Base-by-base conservation (phyloP, 1,140 invertebrate species). In the Calliphora vicina region DNA sequence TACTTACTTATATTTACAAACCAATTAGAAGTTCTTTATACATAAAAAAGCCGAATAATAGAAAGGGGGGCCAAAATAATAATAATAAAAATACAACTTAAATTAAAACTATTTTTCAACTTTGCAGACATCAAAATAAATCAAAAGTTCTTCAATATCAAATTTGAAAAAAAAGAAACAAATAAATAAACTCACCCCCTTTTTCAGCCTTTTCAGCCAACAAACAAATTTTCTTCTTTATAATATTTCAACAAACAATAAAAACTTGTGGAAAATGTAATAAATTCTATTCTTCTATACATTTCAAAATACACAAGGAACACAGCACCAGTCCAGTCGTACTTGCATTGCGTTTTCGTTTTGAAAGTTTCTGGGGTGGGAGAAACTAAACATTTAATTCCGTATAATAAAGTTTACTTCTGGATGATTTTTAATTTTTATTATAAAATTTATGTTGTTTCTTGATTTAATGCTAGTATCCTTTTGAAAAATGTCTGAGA, bases 111-210 rank as follows among this genome's bases (percentile, higher is more conserved):
- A 26, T 26, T 72, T 72, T 72, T 72, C 71, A 72, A 72, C 71
- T 72, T 72, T 72, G 23, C 71, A 72, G 71, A 72, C 71, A 72
- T 26, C 26, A 72, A 72, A 72, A 72, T 72, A 72, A 72, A 72
- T 72, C 71, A 72, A 72, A 72, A 72, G 71, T 72, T 72, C 71
- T 72, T 72, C 71, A 72, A 72, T 72, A 72, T 72, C 71, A 72
- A 72, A 13, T 72, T 72, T 12, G 23, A 72, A 72, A 72, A 26
- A 26, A 50, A 13, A 50, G 45, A 50, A 50, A 50, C 4, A 4
- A 50, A 50, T 17, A 50, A 6, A 8, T 6, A 50, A 50, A 50
- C 45, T 50, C 45, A 50, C 10, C 45, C 45, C 45, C 15, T 10
- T 50, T 50, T 13, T 6, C 45, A 50, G 15, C 10, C 45, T 2